Evolutionary conservation across 2,888 invertebrate species (phyloP), one percentile per base, ranked within the genome.

Genomic region (Deilephila porcellus): DNA sequence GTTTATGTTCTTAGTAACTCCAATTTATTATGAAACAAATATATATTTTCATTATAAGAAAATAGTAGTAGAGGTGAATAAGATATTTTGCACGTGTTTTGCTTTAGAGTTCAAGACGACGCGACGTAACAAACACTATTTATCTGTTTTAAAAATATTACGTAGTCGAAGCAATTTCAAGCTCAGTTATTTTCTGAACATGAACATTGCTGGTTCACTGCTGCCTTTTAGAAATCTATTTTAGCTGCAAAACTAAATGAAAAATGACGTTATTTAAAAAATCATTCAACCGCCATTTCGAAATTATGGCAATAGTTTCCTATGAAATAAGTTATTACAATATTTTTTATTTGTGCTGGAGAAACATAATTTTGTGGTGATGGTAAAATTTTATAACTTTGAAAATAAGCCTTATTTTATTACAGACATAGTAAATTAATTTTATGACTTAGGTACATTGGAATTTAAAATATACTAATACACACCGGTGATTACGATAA

Each of bases 131-230:
- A 56, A 56, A n/a, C n/a, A n/a, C 56, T 56, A 56, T 56, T 56
- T 56, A n/a, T 56, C n/a, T n/a, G 56, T 56, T 56, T 56, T 56
- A n/a, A n/a, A 56, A 56, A 56, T n/a, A 6, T 56, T n/a, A 56
- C 56, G n/a, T 56, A 56, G 17, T 56, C n/a, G 56, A 56, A 56
- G 56, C 56, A 56, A 56, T 56, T n/a, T 56, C 56, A 56, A 56
- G 56, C 56, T 56, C 56, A n/a, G 56, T 56, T 56, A 56, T n/a
- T 56, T 56, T 56, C 45, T 6, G n/a, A 56, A 56, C 56, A n/a
- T 56, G 56, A 56, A 56, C 56, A 56, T 56, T 56, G 17, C 17
- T 56, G n/a, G n/a, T 56, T 56, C 56, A 56, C 56, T 19, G 56
- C 5, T 56, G 4, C 56, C n/a, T 6, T 56, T 56, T 4, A 56